Base-by-base conservation (phyloP, 64 coral and sea anemone species). In the Montipora foliosa region DNA sequence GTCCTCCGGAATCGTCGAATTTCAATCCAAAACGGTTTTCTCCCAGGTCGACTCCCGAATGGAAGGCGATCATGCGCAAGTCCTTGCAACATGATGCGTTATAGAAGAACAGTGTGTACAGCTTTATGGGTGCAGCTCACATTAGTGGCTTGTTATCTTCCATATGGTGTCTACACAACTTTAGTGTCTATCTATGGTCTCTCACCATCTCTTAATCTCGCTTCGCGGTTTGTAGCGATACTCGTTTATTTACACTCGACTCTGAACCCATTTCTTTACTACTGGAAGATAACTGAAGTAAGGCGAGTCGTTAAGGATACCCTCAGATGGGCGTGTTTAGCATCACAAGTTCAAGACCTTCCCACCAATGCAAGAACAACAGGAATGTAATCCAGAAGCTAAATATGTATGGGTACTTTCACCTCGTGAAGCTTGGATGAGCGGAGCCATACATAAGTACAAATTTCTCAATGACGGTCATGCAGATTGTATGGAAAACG, bases 241-340 rank as follows among this genome's bases (percentile, higher is more conserved):
- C 57, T 84, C 1, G 44, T 84, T 3, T 49, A 69, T 14, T 49
- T 84, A 20, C 68, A 84, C 60, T 84, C 82, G 44, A 49, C 82
- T 21, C 82, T 84, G 14, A 84, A 84, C 17, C 82, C 82, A 13
- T 84, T 84, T 9, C 5, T 84, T 62, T 84, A 84, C 24, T 69
- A 62, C 25, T 84, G 82, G 82, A 84, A 70, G 46, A 84, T 84
- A 1, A 84, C 4, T 8, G 82, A 70, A 68, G 82, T 84, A 1
- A 47, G 61, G 7, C 61, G 16, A 49, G 45, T 0, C 5, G 62
- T 68, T 15, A 70, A 49, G 44, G 64, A 47, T 14, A 49, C 25
- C 10, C 5, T 84, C 29, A 47, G 25, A 49, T 6, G 29, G 5
- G 16, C 16, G 22, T 67, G 37, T 50, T 17, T 11, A 49, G 5